Conservation (phyloP, 2,888 invertebrate genomes). For the Notocelia uddmanniana region DNA sequence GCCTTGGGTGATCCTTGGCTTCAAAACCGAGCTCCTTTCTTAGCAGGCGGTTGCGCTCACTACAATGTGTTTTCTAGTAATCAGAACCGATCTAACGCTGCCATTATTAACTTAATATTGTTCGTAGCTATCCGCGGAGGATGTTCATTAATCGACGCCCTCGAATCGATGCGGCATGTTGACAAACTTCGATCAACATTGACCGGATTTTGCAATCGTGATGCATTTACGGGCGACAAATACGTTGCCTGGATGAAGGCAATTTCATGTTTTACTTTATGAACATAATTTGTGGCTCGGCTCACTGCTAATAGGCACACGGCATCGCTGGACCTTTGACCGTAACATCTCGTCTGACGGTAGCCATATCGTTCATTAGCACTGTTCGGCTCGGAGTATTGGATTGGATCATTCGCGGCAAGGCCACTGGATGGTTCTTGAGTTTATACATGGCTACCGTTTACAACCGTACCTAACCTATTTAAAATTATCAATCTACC, state of each 20-base stretch:
- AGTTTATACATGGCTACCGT: background rate
- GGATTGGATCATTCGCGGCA: conserved; percentile 52
- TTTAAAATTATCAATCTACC: conserved; percentile 30
- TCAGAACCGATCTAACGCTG: conserved; percentile 30
- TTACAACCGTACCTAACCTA: background rate
- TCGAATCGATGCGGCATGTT: conserved; percentile 40
- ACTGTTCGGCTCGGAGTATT: conserved; percentile 43
- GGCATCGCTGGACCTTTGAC: conserved; percentile 30
- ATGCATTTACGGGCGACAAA: conserved; percentile 12
- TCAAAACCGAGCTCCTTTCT: conserved; percentile 85
- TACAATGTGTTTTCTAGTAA: conserved; percentile 68
- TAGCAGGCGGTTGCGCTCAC: conserved; percentile 75
- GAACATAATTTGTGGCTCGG: background rate
- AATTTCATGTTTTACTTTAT: conserved; percentile 21
- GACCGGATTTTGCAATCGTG: conserved; percentile 32
- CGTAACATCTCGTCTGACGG: conserved; percentile 33
- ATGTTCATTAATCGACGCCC: conserved; percentile 35
- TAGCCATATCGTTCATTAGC: conserved; percentile 51
- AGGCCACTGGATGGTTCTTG: conserved; percentile 46
- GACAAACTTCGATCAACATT: conserved; percentile 43
- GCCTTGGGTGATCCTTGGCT: conserved; percentile 85
- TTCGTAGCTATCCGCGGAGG: conserved; percentile 19
- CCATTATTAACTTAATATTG: conserved; percentile 26
- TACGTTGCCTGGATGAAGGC: conserved; percentile 10
- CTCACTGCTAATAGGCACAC: background rate